A percentile compares a stretch with the other conserved stretches of the same genome.
Conservation (phyloP, 2,888 invertebrate species). For the Agrotis segetum region DNA sequence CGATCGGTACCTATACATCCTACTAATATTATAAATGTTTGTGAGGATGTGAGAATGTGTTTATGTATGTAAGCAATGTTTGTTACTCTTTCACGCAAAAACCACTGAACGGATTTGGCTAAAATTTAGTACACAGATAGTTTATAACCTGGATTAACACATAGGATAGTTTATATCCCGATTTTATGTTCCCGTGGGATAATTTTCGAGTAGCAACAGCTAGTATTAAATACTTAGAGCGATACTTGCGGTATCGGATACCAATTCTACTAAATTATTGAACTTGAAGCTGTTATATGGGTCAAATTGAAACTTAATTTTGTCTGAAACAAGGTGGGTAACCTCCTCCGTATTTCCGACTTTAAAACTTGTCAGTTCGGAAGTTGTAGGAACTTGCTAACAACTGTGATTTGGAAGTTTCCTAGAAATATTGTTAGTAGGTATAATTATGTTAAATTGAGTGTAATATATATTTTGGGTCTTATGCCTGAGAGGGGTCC, state of each 20-base stretch:
- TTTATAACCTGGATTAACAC: too few species aligned
- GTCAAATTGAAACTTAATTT: slow-evolving; percentile 18
- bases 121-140: too few species aligned
- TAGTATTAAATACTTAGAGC: background rate
- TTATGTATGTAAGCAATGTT: too few species aligned
- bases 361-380: slow-evolving; percentile 13
- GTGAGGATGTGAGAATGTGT: too few species aligned
- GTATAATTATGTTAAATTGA: slow-evolving; percentile 3
- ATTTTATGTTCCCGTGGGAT: too few species aligned
- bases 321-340: slow-evolving; percentile 1
- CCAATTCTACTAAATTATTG: slow-evolving; percentile 14
- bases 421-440: background rate
- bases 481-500: too few species aligned
- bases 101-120: too few species aligned
- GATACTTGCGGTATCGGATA: background rate
- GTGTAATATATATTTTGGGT: background rate
- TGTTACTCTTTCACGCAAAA: too few species aligned
- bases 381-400: slow-evolving; percentile 21
- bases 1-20: background rate
- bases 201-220: too few species aligned
- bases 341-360: background rate
- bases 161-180: too few species aligned
- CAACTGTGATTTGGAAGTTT: slow-evolving; percentile 16
- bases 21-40: too few species aligned
- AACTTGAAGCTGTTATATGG: background rate